Percentiles rank a stretch among this genome's conserved stretches.
Conservation (phyloP, 2,113 vertebrate species). For the rabbit (Oryctolagus cuniculus) region mOryCun1.1 NC_091440.1:114656501-114657000, state of each 20-base stretch:
- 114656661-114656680: not conserved
- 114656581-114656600: not conserved
- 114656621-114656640: not conserved
- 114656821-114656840: too few species aligned
- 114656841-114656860: not conserved
- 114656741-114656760: not conserved
- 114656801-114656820: not conserved
- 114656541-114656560: not conserved
- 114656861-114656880: not conserved
- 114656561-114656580: not conserved
- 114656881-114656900: not conserved
- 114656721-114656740: not conserved
- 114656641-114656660: not conserved
- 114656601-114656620: not conserved
- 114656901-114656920: slow-evolving; percentile 1
- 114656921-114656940: slow-evolving; percentile 25
- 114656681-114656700: not conserved
- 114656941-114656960: not conserved
- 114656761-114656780: not conserved
- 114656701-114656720: not conserved
- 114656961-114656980: not conserved
- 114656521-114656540: not conserved
- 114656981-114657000: not conserved
- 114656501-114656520: not conserved
- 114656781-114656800: slow-evolving; percentile 22